Percentiles rank a stretch among this genome's conserved stretches.
phyloP scores from a whole-genome alignment of 2,113 vertebrate genomes.

The Syrrhaptes paradoxus region DNA sequence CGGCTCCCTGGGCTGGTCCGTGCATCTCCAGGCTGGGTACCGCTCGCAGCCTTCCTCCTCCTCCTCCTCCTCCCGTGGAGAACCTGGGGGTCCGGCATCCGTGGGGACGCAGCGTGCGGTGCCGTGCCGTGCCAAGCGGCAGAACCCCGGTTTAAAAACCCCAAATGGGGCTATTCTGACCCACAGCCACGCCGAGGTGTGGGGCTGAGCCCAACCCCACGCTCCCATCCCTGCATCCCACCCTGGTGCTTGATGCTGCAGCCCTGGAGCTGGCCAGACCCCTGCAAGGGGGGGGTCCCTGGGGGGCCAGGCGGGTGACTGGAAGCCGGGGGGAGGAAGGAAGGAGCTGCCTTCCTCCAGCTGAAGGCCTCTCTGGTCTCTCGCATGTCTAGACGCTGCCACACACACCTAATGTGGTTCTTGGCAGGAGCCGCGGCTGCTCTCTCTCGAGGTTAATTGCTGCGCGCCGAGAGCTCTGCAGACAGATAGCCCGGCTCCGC shows the following conservation, averaged over 20 bases:
- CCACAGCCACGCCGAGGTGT: neutral
- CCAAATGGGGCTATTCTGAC: rapidly evolving
- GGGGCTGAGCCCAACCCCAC: neutral
- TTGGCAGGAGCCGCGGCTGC: conserved; percentile 59
- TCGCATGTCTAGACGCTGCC: conserved; percentile 67
- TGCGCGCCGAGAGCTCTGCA: conserved; percentile 13
- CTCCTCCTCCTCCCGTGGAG: neutral
- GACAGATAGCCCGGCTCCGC: conserved; percentile 27
- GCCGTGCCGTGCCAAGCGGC: neutral
- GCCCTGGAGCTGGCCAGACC: neutral
- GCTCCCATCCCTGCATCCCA: neutral
- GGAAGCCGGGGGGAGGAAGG: neutral
- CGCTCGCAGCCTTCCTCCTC: neutral
- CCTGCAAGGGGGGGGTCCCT: neutral
- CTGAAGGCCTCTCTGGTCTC: conserved; percentile 66
- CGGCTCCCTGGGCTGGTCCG: neutral
- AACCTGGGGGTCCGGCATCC: neutral
- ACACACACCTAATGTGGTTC: conserved; percentile 70
- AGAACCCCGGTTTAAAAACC: neutral
- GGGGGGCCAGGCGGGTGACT: neutral
- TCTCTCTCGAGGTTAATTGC: conserved; percentile 65
- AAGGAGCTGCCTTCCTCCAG: conserved; percentile 42
- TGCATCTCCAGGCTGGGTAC: neutral
- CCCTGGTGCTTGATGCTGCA: neutral
- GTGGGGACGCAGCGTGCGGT: rapidly evolving